Percentiles rank a stretch among this genome's conserved stretches.
Conservation (phyloP, 2,888 invertebrate species). For the Andrena camellia region DNA sequence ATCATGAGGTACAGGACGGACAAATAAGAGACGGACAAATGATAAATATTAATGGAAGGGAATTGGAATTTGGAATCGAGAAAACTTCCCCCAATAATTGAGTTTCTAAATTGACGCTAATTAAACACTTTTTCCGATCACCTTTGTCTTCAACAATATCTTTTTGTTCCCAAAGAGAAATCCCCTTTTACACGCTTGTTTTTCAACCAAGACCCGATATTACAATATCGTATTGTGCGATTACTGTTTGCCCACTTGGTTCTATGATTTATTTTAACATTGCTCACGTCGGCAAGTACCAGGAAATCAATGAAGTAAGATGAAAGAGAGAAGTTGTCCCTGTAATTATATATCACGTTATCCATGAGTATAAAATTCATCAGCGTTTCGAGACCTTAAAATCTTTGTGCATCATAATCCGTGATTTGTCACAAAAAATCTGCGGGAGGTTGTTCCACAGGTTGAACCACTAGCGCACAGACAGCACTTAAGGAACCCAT, state of each 20-base stretch:
- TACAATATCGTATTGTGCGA: background rate
- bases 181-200: conserved; percentile 25
- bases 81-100: background rate
- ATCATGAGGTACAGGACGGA: too few species aligned
- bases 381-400: background rate
- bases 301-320: background rate
- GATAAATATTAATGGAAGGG: background rate
- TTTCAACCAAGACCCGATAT: background rate
- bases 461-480: background rate
- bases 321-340: background rate
- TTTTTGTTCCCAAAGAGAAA: conserved; percentile 45
- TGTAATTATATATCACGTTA: background rate
- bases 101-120: conserved; percentile 40
- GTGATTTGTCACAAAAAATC: background rate
- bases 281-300: background rate
- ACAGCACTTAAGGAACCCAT: conserved; percentile 9
- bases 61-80: background rate
- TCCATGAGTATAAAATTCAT: background rate
- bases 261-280: background rate
- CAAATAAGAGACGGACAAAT: too few species aligned
- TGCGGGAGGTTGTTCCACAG: background rate
- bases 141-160: conserved; percentile 5
- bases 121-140: conserved; percentile 31
- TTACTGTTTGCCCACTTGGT: background rate
- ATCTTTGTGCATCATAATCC: background rate